A percentile compares a stretch with the other conserved stretches of the same genome.
Evolutionary conservation across 2,113 vertebrate genomes (phyloP).

Genomic region (Grammomys surdaster): DNA sequence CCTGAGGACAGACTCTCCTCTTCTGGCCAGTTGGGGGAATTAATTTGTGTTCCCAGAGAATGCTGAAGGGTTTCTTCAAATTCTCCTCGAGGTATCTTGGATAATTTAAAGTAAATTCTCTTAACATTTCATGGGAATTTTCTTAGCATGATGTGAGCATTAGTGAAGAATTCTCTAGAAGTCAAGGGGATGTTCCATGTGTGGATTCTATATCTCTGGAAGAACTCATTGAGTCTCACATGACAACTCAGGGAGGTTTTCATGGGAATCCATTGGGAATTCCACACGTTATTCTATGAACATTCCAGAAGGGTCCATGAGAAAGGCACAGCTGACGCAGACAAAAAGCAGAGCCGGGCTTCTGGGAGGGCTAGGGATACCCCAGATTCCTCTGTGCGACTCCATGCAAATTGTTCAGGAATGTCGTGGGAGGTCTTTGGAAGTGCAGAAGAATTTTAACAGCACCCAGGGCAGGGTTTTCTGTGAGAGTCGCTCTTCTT

Average conservation of each 20-base stretch:
- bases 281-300: not conserved
- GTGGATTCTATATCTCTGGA: not conserved
- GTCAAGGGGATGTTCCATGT: not conserved
- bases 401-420: not conserved
- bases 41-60: not conserved
- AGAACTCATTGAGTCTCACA: not conserved
- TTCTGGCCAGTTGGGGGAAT: not conserved
- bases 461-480: not conserved
- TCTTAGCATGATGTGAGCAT: not conserved
- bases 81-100: not conserved
- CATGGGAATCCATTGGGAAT: not conserved
- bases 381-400: not conserved
- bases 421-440: not conserved
- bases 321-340: not conserved
- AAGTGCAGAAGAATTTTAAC: not conserved
- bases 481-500: rapidly evolving
- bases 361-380: not conserved
- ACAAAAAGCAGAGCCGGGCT: not conserved
- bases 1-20: rapidly evolving
- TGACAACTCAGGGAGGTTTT: not conserved
- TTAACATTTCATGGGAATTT: not conserved
- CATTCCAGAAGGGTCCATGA: not conserved
- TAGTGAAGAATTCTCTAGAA: not conserved
- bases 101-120: not conserved
- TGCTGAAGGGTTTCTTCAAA: not conserved